These are phyloP conservation scores for Triplophysa tibetana DNA, from an alignment of 2,113 vertebrate genomes.

Conservation along the genomic window DNA sequence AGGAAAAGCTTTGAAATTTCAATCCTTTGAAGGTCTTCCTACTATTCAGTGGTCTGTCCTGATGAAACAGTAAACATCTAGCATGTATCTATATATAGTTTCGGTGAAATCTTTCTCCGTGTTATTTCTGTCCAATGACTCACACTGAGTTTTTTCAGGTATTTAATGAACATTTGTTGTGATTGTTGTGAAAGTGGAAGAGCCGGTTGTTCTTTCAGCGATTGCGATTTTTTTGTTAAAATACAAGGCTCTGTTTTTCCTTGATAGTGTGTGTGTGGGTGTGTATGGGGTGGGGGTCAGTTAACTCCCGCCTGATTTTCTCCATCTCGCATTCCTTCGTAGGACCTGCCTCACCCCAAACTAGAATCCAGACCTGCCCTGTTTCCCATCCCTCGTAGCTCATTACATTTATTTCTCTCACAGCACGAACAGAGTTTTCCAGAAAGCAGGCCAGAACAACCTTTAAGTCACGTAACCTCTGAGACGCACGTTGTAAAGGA, in stretches of 20 bases:
- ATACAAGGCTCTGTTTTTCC: constrained; percentile 63
- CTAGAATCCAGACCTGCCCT: constrained; percentile 37
- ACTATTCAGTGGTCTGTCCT: constrained; percentile 9
- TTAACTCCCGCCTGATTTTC: constrained; percentile 57
- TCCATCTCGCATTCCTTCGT: constrained; percentile 45
- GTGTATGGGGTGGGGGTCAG: constrained; percentile 14
- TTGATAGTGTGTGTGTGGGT: constrained; percentile 3
- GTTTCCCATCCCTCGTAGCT: constrained; percentile 36
- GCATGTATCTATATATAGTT: constrained; percentile 37
- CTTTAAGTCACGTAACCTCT: constrained; percentile 38
- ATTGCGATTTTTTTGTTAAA: constrained; percentile 57
- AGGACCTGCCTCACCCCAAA: constrained; percentile 29
- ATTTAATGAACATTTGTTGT: constrained; percentile 35
- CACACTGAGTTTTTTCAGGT: background rate
- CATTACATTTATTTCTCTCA: constrained; percentile 6
- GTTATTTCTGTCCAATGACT: constrained; percentile 17
- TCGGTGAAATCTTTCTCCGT: constrained; percentile 17
- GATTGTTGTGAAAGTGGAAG: constrained; percentile 49
- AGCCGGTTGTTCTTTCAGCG: background rate
- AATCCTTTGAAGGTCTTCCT: constrained; percentile 42
- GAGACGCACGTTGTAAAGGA: constrained; percentile 16
- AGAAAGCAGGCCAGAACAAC: constrained; percentile 4
- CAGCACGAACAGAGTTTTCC: background rate
- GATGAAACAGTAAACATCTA: constrained; percentile 21
- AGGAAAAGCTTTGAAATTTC: constrained; percentile 37